Conservation (phyloP, 2,113 vertebrate species). For the Calidris pygmaea region DNA sequence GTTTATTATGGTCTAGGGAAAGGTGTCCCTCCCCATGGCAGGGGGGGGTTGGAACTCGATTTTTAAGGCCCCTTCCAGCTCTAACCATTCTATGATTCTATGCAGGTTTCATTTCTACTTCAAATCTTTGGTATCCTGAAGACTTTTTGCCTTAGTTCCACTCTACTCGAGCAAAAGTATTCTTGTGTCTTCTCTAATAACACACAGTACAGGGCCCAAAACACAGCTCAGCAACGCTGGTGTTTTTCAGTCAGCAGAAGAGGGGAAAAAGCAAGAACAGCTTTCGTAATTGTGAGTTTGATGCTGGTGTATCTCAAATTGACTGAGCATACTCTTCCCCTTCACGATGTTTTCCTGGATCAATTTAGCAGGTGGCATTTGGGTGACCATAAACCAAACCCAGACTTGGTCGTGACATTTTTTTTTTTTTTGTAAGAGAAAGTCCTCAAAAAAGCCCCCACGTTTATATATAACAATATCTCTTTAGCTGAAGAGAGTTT, state of each 20-base stretch:
- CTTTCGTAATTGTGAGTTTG: not conserved
- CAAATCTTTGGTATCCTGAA: not conserved
- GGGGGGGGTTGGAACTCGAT: too few species aligned
- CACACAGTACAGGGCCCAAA: not conserved
- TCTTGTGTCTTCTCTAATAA: not conserved
- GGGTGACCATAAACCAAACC: not conserved
- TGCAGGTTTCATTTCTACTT: not conserved
- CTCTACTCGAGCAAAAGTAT: not conserved
- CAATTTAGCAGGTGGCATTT: not conserved
- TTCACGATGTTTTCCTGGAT: not conserved
- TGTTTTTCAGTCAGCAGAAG: not conserved
- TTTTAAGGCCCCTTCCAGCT: too few species aligned
- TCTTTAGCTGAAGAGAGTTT: not conserved
- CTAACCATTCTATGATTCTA: too few species aligned
- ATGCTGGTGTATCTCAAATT: not conserved
- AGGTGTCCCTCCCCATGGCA: too few species aligned
- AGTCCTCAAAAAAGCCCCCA: not conserved
- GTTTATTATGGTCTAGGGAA: not conserved
- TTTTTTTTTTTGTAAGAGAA: not conserved
- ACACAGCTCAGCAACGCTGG: not conserved
- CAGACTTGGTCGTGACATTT: not conserved
- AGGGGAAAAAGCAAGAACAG: not conserved
- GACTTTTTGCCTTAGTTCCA: not conserved
- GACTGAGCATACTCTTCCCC: not conserved
- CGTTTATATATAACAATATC: too few species aligned